These are phyloP conservation scores for Nipponia nippon DNA, from an alignment of 2,113 vertebrate species.

Conservation along the genomic window DNA sequence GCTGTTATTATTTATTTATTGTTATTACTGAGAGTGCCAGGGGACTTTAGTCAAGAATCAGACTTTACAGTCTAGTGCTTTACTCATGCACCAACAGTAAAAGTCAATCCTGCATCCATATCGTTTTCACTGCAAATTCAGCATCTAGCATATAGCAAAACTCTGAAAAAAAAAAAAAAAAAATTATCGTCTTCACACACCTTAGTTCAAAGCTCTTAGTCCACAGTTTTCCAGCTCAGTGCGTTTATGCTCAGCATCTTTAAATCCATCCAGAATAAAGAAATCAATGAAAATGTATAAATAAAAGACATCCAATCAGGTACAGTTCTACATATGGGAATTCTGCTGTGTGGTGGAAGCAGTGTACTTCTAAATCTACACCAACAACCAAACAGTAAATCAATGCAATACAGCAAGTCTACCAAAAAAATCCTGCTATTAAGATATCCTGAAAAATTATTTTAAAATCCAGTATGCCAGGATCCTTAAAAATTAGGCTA, in stretches of 20 bases:
- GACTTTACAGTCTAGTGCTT: constrained; percentile 25
- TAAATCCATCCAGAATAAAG: not conserved
- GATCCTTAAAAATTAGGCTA: not conserved
- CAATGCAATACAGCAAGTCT: not conserved
- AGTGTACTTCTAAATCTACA: not conserved
- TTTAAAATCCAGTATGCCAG: not conserved
- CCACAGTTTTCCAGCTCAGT: not conserved
- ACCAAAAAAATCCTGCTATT: not conserved
- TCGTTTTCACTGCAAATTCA: not conserved
- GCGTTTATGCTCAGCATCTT: not conserved
- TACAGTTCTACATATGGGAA: not conserved
- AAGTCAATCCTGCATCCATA: not conserved
- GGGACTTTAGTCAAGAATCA: constrained; percentile 3
- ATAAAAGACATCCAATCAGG: not conserved
- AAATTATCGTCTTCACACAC: not conserved
- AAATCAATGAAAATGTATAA: not conserved
- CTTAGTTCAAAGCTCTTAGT: not conserved
- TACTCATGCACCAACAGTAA: not conserved
- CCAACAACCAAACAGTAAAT: not conserved
- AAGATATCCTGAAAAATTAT: not conserved
- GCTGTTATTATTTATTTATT: constrained; percentile 51
- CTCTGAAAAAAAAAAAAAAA: not conserved
- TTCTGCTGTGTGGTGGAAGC: not conserved
- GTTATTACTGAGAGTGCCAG: not conserved
- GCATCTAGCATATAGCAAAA: not conserved